Conservation (phyloP, 2,797 vertebrate genomes). For the Enteromius trimaculatus region DNA sequence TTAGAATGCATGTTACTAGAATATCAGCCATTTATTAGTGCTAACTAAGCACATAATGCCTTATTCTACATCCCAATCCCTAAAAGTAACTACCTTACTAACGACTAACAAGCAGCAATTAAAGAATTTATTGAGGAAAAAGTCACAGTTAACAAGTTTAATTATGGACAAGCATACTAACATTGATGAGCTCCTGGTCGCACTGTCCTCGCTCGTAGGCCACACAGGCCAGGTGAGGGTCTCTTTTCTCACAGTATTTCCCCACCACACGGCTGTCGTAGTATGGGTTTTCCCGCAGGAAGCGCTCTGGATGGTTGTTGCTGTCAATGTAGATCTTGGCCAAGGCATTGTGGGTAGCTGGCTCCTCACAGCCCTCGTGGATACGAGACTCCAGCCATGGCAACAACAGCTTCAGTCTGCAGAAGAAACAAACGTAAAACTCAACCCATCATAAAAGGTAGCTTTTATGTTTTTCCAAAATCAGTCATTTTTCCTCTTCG, state of each 20-base stretch:
- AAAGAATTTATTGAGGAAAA: no score
- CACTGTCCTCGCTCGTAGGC: constrained; percentile 97
- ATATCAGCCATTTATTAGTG: no score
- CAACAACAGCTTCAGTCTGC: constrained; percentile 93
- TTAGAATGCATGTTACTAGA: no score
- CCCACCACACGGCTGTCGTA: constrained; percentile 98
- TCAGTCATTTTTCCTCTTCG: no score
- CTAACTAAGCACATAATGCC: no score
- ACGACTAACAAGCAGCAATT: no score
- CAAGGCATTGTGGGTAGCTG: constrained; percentile 95
- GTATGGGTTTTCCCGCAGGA: constrained; percentile 95
- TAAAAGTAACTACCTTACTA: no score
- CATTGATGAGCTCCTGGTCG: constrained; percentile 96
- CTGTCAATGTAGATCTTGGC: constrained; percentile 99
- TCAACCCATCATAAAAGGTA: neutral
- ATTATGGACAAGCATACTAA: constrained; percentile 66
- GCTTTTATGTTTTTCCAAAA: neutral
- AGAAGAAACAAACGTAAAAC: neutral
- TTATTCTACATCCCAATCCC: no score
- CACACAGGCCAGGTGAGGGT: constrained; percentile 98
- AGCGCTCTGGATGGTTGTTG: constrained; percentile 98
- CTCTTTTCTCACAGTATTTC: constrained; percentile 98
- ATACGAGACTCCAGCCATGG: constrained; percentile 98
- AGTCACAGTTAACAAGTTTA: neutral
- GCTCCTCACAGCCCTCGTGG: constrained; percentile 96